Base-by-base conservation (phyloP, 2,113 vertebrate species). In the Cromileptes altivelis region DNA sequence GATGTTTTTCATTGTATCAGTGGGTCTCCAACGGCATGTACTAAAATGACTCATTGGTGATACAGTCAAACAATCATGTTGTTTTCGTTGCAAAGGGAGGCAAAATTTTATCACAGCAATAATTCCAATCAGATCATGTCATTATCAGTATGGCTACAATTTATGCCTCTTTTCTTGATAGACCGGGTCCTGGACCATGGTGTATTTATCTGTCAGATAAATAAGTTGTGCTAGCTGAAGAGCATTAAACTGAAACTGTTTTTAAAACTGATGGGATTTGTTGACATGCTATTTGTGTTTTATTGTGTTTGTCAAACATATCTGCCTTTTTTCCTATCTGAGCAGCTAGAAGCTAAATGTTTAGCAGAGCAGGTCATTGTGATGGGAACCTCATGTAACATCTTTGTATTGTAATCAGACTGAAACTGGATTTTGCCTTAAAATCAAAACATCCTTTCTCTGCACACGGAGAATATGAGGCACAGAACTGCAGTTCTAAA, bases 361-460 rank as follows among this genome's bases (percentile, higher is more conserved):
- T 21, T 62, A 85, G 85, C 95, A 96, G 96, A 95, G 11, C 2
- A 45, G 27, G n/a, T 53, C 15, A 63, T 12, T 91, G 80, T 92
- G 95, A 94, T 94, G 90, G 87, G 91, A 90, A 93, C 85, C 89
- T 88, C 90, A 93, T 94, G 96, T 96, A 96, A 91, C 92, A 95
- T 95, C 91, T 95, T 96, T 96, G 96, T 95, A 96, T 96, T 95
- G 94, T 93, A 96, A 95, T 95, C 93, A 95, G 95, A 95, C 17
- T 7, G 45, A 95, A 93, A 95, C 92, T 89, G 89, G 82, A 85
- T 83, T 85, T 95, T 95, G 97, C 94, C 95, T 96, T 95, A 92
- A 94, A 62, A 37, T 75, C 58, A 37, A 37, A 37, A 52, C 96
- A 96, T 96, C 94, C 30, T 96, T 96, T 97, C 95, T 96, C 95